Conservation (phyloP, 2,797 vertebrate species). For the Triplophysa bombifrons region DNA sequence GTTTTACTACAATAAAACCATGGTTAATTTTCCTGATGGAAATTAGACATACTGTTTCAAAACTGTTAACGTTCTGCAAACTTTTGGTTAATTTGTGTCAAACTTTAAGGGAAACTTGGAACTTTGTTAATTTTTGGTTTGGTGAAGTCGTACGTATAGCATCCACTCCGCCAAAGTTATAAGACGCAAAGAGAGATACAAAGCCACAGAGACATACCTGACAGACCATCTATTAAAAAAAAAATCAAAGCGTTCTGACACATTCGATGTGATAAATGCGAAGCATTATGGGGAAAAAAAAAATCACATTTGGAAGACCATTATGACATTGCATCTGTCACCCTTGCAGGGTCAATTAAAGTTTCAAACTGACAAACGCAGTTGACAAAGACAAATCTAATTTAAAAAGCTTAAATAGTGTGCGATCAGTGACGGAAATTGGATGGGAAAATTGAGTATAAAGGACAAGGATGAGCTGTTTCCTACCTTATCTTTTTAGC, state of each 20-base stretch:
- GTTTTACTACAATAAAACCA: no score
- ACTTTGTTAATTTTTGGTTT: no score
- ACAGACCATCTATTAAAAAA: conserved; percentile 1
- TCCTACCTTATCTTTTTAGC: conserved; percentile 28
- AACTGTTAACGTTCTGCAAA: no score
- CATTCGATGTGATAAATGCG: conserved; percentile 10
- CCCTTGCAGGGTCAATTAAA: conserved; percentile 2
- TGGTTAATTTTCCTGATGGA: no score
- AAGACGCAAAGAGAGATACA: not conserved
- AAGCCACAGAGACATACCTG: not conserved
- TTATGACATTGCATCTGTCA: conserved; percentile 6
- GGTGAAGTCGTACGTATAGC: no score
- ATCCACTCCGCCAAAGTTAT: no score
- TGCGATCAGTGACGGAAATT: conserved; percentile 32
- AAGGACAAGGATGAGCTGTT: conserved; percentile 8
- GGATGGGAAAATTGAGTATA: conserved; percentile 18
- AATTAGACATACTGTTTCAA: no score
- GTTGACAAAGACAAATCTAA: conserved; percentile 20
- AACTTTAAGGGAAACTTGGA: no score
- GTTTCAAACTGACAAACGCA: conserved; percentile 27
- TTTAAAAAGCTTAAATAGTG: conserved; percentile 21
- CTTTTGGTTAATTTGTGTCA: no score
- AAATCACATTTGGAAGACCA: conserved; percentile 8
- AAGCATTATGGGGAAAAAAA: conserved; percentile 1
- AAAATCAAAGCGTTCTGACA: conserved; percentile 7